Percentiles rank a stretch among this genome's conserved stretches.
Conservation (phyloP, 2,888 invertebrate genomes). For the Agrotis exclamationis region DNA sequence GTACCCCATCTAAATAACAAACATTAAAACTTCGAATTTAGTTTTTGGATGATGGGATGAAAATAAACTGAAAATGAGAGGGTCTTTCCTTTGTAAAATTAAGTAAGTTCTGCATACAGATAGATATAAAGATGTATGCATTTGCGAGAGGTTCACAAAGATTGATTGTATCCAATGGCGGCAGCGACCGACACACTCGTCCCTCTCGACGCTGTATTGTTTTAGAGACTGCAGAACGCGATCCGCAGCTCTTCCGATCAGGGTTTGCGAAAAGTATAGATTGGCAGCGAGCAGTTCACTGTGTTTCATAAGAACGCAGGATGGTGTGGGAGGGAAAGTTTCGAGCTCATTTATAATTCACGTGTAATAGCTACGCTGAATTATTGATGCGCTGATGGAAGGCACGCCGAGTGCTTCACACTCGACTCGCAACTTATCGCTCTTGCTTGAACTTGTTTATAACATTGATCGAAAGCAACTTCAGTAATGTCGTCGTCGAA, state of each 20-base stretch:
- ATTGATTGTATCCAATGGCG: no score
- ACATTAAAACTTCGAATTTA: no score
- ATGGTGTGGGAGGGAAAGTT: neutral
- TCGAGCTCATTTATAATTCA: conserved; percentile 6
- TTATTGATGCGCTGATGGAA: conserved; percentile 18
- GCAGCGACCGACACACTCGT: no score
- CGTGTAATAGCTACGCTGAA: conserved; percentile 23
- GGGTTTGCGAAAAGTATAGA: neutral
- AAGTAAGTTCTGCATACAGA: no score
- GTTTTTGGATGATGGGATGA: no score
- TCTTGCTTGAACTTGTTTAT: conserved; percentile 21
- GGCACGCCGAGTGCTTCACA: neutral
- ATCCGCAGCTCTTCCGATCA: neutral
- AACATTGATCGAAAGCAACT: conserved; percentile 31
- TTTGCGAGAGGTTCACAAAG: no score
- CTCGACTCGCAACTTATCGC: conserved; percentile 8
- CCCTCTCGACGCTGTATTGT: neutral
- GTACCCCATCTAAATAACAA: no score
- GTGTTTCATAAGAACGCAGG: conserved; percentile 9
- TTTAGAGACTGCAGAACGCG: neutral
- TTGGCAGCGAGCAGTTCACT: neutral
- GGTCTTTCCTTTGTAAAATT: no score
- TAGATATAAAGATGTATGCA: no score
- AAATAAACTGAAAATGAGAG: no score
- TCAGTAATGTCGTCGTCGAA: conserved; percentile 8